Evolutionary conservation across 1,140 invertebrate genomes (phyloP), one percentile per base, ranked within the genome.

Genomic region (Caerostris darwini): DNA sequence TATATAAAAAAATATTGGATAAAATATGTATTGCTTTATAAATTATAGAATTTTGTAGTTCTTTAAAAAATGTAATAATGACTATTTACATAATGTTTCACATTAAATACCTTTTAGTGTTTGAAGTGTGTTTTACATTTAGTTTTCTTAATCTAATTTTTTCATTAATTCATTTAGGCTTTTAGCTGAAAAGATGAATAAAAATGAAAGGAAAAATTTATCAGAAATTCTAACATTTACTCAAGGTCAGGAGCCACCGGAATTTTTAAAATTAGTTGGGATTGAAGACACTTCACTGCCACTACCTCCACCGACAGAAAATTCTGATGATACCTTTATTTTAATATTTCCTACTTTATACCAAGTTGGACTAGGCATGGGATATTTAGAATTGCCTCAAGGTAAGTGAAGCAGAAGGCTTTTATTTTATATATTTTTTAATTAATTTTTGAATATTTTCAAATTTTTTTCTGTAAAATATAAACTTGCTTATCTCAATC

Each of bases 181-280:
- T 5, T 97, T 99, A 96, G 98, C 99, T 3, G 99, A 99, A 96
- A 99, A 99, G 96, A 99, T 99, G 64, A 99, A 99, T 96, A 99
- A 99, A 96, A 99, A 99, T 96, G 99, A 99, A 96, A 96, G 99
- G 34, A 99, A 99, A 96, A 99, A 99, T 95, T 98, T 98, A 96
- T 97, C 98, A 1, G 98, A 99, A 95, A 98, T 99, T 82, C 96
- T 98, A 64, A 97, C 98, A 0, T 97, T 99, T 95, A 96, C 97
- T 57, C 98, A 99, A 96, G 97, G 97, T 3, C 97, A 97, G 77
- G 99, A 99, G 96, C 97, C 97, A 2, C 96, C 96, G 57, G 98
- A 98, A 53, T 99, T 99, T 96, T 99, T 98, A 98, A 96, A 96
- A 69, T 96, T 96, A 56, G 96, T 99, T 50, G 97, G 97, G 12